Evolutionary conservation across 1,140 invertebrate genomes (phyloP).

Genomic region (Heliconius eleuchia): DNA sequence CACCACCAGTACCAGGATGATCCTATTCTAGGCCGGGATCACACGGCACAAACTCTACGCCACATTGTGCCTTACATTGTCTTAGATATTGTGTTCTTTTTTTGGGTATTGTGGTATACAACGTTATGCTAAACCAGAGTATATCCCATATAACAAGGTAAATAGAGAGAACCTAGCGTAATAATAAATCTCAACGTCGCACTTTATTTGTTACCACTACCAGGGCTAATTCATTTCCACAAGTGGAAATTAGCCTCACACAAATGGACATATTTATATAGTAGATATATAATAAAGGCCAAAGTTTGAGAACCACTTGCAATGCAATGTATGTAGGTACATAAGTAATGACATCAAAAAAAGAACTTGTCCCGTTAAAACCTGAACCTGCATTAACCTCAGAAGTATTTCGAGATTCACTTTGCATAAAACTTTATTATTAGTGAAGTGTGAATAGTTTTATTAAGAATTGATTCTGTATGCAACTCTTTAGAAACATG

Average conservation of each 20-base stretch:
- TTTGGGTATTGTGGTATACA: no score
- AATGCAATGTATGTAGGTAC: neutral
- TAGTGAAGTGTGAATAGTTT: neutral
- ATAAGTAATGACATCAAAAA: neutral
- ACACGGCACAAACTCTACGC: no score
- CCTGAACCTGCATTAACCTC: slow-evolving; percentile 4
- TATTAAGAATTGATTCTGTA: no score
- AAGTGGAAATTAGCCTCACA: no score
- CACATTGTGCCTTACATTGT: no score
- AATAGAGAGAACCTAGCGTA: neutral
- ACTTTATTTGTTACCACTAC: neutral
- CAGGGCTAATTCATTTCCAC: no score
- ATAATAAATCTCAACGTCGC: neutral
- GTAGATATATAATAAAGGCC: neutral
- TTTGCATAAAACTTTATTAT: slow-evolving; percentile 3
- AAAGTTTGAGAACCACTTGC: neutral
- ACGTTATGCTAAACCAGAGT: neutral
- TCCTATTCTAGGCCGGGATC: no score
- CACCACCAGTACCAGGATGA: no score
- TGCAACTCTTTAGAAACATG: neutral
- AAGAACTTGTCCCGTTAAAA: slow-evolving; percentile 7
- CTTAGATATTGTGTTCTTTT: no score
- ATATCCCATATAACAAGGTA: neutral
- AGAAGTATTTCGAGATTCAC: slow-evolving; percentile 3
- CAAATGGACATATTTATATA: no score